Conservation (phyloP, 2,888 invertebrate species). For the Caenorhabditis uteleia region DNA sequence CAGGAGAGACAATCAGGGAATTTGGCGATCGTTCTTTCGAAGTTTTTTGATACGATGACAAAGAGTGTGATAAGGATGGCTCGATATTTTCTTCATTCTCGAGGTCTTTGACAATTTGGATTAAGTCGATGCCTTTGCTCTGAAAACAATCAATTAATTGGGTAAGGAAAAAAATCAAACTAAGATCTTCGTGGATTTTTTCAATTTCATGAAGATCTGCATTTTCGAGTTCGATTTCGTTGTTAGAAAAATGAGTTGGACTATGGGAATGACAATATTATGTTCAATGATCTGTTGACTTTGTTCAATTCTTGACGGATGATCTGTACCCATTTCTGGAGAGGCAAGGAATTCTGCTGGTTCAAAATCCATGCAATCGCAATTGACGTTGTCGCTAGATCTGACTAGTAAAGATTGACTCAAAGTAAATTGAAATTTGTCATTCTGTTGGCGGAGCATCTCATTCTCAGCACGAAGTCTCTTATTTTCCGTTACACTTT, state of each 20-base stretch:
- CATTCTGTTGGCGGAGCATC: slow-evolving; percentile 40
- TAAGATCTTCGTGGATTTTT: slow-evolving; percentile 42
- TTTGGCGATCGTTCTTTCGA: no score
- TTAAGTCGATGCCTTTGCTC: slow-evolving; percentile 37
- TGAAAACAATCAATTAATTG: slow-evolving; percentile 1
- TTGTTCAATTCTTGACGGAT: slow-evolving; percentile 6
- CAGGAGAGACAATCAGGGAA: no score
- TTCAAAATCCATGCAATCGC: slow-evolving; percentile 69
- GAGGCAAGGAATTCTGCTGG: slow-evolving; percentile 77
- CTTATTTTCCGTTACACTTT: slow-evolving; percentile 68
- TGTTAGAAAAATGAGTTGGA: slow-evolving; percentile 9
- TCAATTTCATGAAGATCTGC: slow-evolving; percentile 16
- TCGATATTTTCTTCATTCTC: slow-evolving; percentile 7
- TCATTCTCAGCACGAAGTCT: slow-evolving; percentile 70
- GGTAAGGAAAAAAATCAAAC: slow-evolving; percentile 1
- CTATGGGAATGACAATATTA: slow-evolving; percentile 5
- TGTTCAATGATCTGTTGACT: no score
- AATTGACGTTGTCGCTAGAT: no score
- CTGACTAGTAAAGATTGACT: slow-evolving; percentile 3
- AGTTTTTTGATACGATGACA: slow-evolving; percentile 8
- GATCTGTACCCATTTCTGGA: slow-evolving; percentile 94
- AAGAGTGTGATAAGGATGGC: neutral
- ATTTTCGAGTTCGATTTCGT: neutral
- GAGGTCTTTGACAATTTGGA: slow-evolving; percentile 24
- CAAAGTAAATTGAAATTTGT: slow-evolving; percentile 1